Base-by-base conservation (phyloP, 2,797 vertebrate species). In the Champsocephalus esox region DNA sequence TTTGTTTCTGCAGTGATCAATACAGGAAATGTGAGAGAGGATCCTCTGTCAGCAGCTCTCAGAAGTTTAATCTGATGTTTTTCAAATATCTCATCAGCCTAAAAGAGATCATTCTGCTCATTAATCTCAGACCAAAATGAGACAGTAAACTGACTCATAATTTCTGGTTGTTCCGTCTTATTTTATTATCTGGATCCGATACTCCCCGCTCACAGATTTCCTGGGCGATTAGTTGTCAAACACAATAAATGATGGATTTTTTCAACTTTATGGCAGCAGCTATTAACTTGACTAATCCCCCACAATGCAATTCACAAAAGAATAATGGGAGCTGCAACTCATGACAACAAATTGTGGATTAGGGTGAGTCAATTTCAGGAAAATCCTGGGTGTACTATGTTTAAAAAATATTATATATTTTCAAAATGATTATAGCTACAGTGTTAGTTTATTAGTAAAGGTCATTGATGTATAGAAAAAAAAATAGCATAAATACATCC, bases 161-260 rank as follows among this genome's bases (percentile, higher is more conserved):
- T 77, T 75, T 70, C 71, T 51, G 34, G 2, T 61, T 54, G 28
- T 61, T 87, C 75, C 11, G 14, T 73, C 74, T 79, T 58, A 65
- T 76, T 65, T 69, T 50, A 82, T 86, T 76, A 77, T 38, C 61
- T 28, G 46, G 56, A 14, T 50, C 34, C 58, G 70, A 77, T 43
- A 64, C 43, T 56, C 19, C 70, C 9, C 9, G 8, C 34, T 19
- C 14, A 13, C n/a, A 2, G 28, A 52, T 9, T 50, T 83, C 44
- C 63, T 59, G 61, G 12, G 44, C 38, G 63, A 58, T 70, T 51
- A 38, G 41, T 54, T 58, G 54, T 81, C 32, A 58, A 49, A 54
- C 16, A 38, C 16, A 41, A 57, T 49, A 14, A 66, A 45, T 21
- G 38, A 50, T 16, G 24, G 28, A n/a, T 9, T 10, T 52, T 19